phyloP scores from a whole-genome alignment of 2,888 invertebrate genomes.

The Caenorhabditis doughertyi region DNA sequence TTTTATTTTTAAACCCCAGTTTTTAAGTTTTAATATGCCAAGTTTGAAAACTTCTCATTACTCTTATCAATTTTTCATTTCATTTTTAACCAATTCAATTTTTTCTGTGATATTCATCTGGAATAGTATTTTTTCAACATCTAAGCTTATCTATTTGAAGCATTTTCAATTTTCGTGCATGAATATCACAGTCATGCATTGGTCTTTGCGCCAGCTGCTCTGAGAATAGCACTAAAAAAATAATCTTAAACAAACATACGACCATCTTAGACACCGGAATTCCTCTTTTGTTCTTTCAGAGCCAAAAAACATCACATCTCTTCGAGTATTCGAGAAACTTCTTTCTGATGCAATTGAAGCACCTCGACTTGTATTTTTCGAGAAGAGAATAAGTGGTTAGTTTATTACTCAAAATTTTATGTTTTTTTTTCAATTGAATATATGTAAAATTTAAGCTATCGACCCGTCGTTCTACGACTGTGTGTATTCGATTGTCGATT shows the following conservation, averaged over 20 bases:
- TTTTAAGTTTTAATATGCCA: too few species aligned
- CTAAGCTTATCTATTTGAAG: too few species aligned
- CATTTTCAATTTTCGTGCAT: too few species aligned
- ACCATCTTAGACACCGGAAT: conserved; percentile 11
- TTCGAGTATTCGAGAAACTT: conserved; percentile 61
- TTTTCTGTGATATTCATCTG: too few species aligned
- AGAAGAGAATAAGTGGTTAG: conserved; percentile 64
- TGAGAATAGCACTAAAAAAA: conserved; percentile 12
- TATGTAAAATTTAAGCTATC: conserved; percentile 57
- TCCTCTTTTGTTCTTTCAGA: conserved; percentile 29
- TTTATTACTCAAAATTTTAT: neutral
- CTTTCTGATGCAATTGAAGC: conserved; percentile 61
- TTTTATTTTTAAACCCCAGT: too few species aligned
- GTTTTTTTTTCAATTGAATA: neutral
- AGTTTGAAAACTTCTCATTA: too few species aligned
- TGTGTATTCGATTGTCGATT: conserved; percentile 68
- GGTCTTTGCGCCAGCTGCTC: neutral
- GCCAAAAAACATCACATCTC: conserved; percentile 60
- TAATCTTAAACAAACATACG: conserved; percentile 38
- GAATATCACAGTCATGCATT: too few species aligned
- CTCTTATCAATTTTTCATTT: neutral
- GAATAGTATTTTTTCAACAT: too few species aligned
- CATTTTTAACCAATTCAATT: too few species aligned
- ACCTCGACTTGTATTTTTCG: conserved; percentile 46
- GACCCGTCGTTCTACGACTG: conserved; percentile 75